Percentiles rank a stretch among this genome's conserved stretches.
Evolutionary conservation across 2,797 vertebrate species (phyloP).

Genomic region (Tadarida brasiliensis): DNA sequence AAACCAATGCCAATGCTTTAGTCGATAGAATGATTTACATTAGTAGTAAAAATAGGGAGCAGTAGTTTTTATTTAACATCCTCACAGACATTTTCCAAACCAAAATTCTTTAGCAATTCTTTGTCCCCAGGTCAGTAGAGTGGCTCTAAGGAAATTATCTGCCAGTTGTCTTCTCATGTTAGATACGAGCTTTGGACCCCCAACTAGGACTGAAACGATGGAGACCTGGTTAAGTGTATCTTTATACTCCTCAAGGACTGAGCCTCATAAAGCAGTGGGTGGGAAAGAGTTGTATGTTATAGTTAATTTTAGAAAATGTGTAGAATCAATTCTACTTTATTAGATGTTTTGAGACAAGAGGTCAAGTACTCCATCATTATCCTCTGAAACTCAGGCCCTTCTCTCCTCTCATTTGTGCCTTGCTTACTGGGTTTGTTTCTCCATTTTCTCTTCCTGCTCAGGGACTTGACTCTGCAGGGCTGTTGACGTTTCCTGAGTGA

Average conservation of each 20-base stretch:
- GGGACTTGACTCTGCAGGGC: slow-evolving; percentile 55
- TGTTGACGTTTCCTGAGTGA: not conserved
- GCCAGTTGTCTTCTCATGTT: not conserved
- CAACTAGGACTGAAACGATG: not conserved
- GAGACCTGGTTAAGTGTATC: not conserved
- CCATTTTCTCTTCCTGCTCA: slow-evolving; percentile 30
- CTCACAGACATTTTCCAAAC: not conserved
- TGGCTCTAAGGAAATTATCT: not conserved
- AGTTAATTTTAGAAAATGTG: slow-evolving; percentile 30
- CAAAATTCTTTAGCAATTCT: not conserved
- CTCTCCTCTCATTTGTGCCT: not conserved
- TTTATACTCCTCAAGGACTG: not conserved
- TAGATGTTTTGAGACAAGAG: not conserved
- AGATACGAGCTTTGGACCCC: not conserved
- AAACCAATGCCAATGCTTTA: not conserved
- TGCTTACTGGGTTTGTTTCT: slow-evolving; percentile 78
- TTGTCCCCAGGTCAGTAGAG: not conserved
- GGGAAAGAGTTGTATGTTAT: not conserved
- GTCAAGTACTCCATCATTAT: not conserved
- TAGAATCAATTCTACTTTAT: not conserved
- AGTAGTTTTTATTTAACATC: not conserved
- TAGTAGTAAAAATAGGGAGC: not conserved
- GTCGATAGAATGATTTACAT: not conserved
- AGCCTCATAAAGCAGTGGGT: not conserved
- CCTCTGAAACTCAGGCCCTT: not conserved